Evolutionary conservation across 2,888 invertebrate species (phyloP).

Genomic region (Uropetala carovei): DNA sequence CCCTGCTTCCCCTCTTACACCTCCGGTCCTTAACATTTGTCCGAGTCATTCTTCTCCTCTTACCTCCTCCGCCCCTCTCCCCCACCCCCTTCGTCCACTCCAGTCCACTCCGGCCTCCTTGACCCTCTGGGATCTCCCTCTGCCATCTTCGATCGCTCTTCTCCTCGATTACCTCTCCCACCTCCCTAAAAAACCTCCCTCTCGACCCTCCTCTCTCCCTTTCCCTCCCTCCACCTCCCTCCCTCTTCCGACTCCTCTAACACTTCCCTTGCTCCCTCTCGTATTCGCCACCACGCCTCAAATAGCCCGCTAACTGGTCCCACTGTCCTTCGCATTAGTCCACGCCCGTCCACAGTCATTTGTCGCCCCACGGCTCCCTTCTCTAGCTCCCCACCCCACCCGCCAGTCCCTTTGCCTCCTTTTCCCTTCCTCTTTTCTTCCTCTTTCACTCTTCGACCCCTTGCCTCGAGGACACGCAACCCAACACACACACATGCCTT

Average conservation of each 20-base stretch:
- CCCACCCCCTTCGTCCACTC: background rate
- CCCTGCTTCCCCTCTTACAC: background rate
- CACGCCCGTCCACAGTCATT: conserved; percentile 62
- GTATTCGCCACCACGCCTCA: background rate
- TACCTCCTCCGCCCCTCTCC: background rate
- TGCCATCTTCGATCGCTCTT: conserved; percentile 51
- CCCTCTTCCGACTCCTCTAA: background rate
- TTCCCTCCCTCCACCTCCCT: background rate
- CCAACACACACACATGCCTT: conserved; percentile 34
- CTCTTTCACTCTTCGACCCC: background rate
- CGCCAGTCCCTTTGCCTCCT: too few relatives aligned
- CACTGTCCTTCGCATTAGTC: conserved; percentile 62
- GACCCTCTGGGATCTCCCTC: conserved; percentile 15
- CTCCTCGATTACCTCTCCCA: conserved; percentile 49
- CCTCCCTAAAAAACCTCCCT: background rate
- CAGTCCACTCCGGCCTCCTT: background rate
- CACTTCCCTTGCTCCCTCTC: background rate
- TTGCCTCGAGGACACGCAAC: conserved; percentile 40
- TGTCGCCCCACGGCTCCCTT: conserved; percentile 42
- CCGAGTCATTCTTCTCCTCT: conserved; percentile 34
- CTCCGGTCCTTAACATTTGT: conserved; percentile 54
- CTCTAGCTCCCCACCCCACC: background rate
- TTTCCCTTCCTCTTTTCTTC: background rate
- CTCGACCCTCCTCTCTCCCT: background rate
- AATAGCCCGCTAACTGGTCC: conserved; percentile 62